Base-by-base conservation (phyloP, 2,888 invertebrate genomes). In the Xestoiulus laeticollis region DNA sequence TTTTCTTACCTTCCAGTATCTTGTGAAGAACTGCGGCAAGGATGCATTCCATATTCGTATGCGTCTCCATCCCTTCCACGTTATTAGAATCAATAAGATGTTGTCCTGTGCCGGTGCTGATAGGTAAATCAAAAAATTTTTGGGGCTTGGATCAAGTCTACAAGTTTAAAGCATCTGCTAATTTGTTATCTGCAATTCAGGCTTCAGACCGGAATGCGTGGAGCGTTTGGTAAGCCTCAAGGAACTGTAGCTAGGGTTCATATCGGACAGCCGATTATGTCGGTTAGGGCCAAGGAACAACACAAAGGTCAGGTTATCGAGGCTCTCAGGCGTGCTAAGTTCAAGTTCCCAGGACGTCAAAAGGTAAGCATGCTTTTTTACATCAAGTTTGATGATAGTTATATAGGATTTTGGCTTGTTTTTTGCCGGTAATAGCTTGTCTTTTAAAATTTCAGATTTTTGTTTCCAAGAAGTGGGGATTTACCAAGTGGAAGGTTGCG, bases 51-150 rank as follows among this genome's bases (percentile, higher is more conserved):
- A 99, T 93, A 97, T 99, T 91, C 95, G 99, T 91, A 99, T 99
- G 95, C 95, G 99, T 91, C 94, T 98, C 89, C 99, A 99, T 94
- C 99, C 99, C 90, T 99, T 98, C 96, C 99, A 99, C 93, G 99
- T 99, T 90, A 97, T 98, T 92, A 95, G 99, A 91, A 99, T 99
- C 94, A 99, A 99, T 93, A 99, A 99, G 94, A 99, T 99, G 99
- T 99, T 99, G 94, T 99, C 99, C 90, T 99, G 99, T 93, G 99
- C 99, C 94, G 99, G 99, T 94, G 99, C 99, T 94, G 99, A 99
- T 96, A 98, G 99, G 98, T 97, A 92, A 93, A 93, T 19, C 3
- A 38, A 38, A 59, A 22, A n/a, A 43, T n/a, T 30, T 48, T 48
- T 33, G 14, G 26, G 38, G 38, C 38, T 14, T 1, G 85, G 0